These are phyloP conservation scores for Coenonympha arcania DNA, from an alignment of 2,888 invertebrate species.

Conservation along the genomic window DNA sequence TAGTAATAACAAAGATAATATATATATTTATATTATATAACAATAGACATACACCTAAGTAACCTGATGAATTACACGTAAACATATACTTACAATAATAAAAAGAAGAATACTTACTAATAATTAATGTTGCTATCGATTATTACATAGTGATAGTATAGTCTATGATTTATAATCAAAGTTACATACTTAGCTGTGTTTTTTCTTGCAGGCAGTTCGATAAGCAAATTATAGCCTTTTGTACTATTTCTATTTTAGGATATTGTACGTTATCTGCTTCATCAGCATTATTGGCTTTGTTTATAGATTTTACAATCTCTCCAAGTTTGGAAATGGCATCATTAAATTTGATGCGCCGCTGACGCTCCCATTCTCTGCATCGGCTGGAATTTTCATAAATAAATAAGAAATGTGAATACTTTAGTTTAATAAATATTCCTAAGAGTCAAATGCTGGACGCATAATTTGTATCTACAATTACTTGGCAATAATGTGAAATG, in stretches of 20 bases:
- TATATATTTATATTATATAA: too few species aligned
- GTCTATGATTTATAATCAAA: neutral
- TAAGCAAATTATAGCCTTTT: slow-evolving; percentile 58
- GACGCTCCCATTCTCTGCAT: slow-evolving; percentile 80
- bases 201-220: slow-evolving; percentile 51
- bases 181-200: slow-evolving; percentile 58
- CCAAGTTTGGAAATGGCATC: slow-evolving; percentile 59
- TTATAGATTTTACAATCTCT: slow-evolving; percentile 50
- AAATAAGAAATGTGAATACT: neutral
- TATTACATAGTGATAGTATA: too few species aligned
- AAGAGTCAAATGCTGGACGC: too few species aligned
- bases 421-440: too few species aligned
- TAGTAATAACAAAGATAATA: too few species aligned
- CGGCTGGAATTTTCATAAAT: slow-evolving; percentile 56
- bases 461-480: too few species aligned
- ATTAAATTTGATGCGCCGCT: slow-evolving; percentile 79
- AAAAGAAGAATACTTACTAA: too few species aligned
- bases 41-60: too few species aligned
- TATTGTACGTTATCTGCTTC: slow-evolving; percentile 52
- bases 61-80: too few species aligned
- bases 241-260: slow-evolving; percentile 64
- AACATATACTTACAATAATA: too few species aligned
- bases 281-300: slow-evolving; percentile 41
- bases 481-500: too few species aligned
- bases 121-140: too few species aligned